phyloP scores from a whole-genome alignment of 2,888 invertebrate genomes.

The Podotricha telesiphe region DNA sequence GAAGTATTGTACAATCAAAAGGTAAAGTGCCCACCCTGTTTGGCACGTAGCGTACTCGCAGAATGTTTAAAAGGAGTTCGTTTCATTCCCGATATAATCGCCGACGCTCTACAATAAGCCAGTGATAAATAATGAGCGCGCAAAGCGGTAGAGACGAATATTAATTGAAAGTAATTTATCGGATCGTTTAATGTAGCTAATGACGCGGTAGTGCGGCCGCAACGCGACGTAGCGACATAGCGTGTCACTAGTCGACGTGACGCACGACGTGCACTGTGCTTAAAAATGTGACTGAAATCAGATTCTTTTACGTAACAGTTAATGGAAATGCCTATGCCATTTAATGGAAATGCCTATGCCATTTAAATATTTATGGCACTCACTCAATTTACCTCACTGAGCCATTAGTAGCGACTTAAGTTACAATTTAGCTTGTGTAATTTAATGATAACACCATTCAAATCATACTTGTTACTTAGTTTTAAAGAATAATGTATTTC shows the following conservation, averaged over 20 bases:
- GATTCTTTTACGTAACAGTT: no score
- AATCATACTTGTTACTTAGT: no score
- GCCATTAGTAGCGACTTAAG: neutral
- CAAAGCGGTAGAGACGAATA: slow-evolving; percentile 31
- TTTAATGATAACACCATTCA: neutral
- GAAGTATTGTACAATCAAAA: slow-evolving; percentile 12
- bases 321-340: no score
- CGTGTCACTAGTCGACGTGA: neutral
- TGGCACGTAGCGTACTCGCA: neutral
- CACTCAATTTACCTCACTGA: neutral
- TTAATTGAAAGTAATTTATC: slow-evolving; percentile 35
- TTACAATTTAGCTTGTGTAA: neutral
- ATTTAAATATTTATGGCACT: neutral
- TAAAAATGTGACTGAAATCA: no score
- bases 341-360: no score
- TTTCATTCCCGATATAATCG: slow-evolving; percentile 17
- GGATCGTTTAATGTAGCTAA: slow-evolving; percentile 32
- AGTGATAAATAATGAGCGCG: slow-evolving; percentile 27
- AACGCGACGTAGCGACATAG: neutral
- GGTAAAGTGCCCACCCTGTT: slow-evolving; percentile 12
- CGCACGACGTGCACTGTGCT: neutral
- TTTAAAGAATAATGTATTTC: no score
- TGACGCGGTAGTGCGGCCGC: slow-evolving; percentile 16
- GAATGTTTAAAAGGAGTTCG: slow-evolving; percentile 18
- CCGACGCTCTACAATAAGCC: slow-evolving; percentile 22